Evolutionary conservation across 2,797 vertebrate species (phyloP), one percentile per base, ranked within the genome.

Genomic region (Gymnothorax reevesii): DNA sequence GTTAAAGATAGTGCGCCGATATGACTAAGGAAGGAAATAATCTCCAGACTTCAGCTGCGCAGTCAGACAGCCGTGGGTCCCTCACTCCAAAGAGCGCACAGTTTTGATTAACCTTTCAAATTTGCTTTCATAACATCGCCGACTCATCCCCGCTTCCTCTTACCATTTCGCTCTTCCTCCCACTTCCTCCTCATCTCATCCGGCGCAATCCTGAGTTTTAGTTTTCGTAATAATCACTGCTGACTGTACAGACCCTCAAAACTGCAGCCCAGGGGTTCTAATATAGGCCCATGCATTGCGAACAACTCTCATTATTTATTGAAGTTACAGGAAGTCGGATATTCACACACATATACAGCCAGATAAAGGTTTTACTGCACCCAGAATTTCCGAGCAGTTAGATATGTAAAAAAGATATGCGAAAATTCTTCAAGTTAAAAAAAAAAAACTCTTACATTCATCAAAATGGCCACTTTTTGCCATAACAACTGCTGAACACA

Each of bases 21-120:
- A 62, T 10, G 13, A 20, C 27, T 20, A 20, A 77, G 42, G 73
- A 22, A 77, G 69, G 10, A 15, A 77, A 77, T 77, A 77, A 77
- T 77, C 85, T 83, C 62, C 91, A 90, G 93, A 92, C 91, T 89
- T 87, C 83, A 85, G 55, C 88, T 89, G 85, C 93, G 91, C 94
- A 92, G 90, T 90, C 89, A 90, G 91, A 91, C 91, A 89, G 84
- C 88, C 87, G 83, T 87, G 89, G 88, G 90, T 93, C 91, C 90
- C 94, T 89, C 94, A 94, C 27, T 93, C 93, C 92, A 93, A 91
- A 86, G 89, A 87, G 83, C 92, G 91, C 90, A 88, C 91, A 87
- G 89, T 91, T 93, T 89, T 91, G 92, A 93, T 95, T 94, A 93
- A 94, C 94, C 91, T 91, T 88, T 77, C 86, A 73, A 84, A 88